These are phyloP conservation scores for Tolypeutes matacus DNA, from an alignment of 2,797 vertebrate species.

Conservation along the genomic window DNA sequence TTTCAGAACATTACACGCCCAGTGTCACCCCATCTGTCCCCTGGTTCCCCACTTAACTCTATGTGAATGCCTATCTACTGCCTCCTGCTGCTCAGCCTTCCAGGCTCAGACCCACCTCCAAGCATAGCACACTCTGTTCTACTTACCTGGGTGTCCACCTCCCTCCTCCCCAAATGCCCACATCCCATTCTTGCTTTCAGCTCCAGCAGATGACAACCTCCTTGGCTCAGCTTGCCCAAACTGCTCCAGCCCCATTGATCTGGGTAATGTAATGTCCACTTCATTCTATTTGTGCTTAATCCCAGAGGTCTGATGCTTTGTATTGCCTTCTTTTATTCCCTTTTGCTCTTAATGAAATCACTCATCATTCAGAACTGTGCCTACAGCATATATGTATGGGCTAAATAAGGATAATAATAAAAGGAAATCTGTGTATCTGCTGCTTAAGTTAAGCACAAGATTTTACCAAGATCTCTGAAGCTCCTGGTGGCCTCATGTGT, in stretches of 20 bases:
- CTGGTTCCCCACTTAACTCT: background rate
- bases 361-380: conserved; percentile 36
- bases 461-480: background rate
- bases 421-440: background rate
- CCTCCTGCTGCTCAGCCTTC: background rate
- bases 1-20: background rate
- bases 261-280: background rate
- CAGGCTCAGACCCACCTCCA: background rate
- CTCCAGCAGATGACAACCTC: background rate
- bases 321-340: conserved; percentile 58
- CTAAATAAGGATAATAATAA: background rate
- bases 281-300: background rate
- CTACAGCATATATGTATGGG: background rate
- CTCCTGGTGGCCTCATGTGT: background rate
- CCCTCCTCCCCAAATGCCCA: background rate
- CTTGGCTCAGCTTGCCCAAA: background rate
- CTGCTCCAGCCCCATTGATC: background rate
- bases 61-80: background rate
- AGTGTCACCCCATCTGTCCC: background rate
- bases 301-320: background rate
- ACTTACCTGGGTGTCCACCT: background rate
- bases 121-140: background rate
- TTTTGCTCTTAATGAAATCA: conserved; percentile 61
- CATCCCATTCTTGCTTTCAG: background rate
- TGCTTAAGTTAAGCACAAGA: conserved; percentile 8